phyloP scores from a whole-genome alignment of 1,140 invertebrate genomes.

The Gonatopus flavifemur region DNA sequence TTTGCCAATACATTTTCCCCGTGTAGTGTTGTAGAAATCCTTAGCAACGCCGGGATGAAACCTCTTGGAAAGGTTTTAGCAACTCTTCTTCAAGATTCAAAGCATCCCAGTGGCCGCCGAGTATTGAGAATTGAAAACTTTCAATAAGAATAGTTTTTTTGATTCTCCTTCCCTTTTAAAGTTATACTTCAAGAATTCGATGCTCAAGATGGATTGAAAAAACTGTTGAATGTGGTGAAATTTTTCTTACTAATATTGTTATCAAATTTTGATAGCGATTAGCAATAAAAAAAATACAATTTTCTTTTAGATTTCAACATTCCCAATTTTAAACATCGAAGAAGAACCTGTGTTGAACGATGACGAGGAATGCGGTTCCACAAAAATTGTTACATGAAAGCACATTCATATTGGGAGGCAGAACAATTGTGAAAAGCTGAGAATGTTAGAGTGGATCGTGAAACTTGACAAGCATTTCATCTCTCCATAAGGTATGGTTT shows the following conservation, averaged over 20 bases:
- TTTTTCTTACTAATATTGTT: constrained; percentile 1
- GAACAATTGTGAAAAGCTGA: constrained; percentile 74
- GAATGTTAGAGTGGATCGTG: constrained; percentile 50
- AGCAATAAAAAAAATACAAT: neutral
- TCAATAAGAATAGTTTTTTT: too few relatives aligned
- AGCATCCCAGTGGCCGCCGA: too few relatives aligned
- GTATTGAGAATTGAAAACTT: too few relatives aligned
- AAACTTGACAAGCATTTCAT: constrained; percentile 52
- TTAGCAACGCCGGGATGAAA: too few relatives aligned
- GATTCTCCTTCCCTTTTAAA: constrained; percentile 88
- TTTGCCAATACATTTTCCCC: too few relatives aligned
- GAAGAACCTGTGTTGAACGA: constrained; percentile 75
- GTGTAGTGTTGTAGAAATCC: too few relatives aligned
- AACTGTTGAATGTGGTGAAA: constrained; percentile 88
- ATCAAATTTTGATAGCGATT: neutral
- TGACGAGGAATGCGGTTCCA: constrained; percentile 85
- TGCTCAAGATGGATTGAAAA: constrained; percentile 84
- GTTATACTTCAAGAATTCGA: constrained; percentile 93
- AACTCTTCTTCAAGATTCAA: too few relatives aligned
- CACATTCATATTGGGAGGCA: constrained; percentile 83
- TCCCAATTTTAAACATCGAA: constrained; percentile 75
- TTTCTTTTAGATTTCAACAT: constrained; percentile 73
- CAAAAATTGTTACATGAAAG: constrained; percentile 96
- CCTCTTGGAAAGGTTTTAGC: too few relatives aligned
- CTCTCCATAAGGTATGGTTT: constrained; percentile 69